Base-by-base conservation (phyloP, 2,113 vertebrate genomes). In the Nansenia antarctica region DNA sequence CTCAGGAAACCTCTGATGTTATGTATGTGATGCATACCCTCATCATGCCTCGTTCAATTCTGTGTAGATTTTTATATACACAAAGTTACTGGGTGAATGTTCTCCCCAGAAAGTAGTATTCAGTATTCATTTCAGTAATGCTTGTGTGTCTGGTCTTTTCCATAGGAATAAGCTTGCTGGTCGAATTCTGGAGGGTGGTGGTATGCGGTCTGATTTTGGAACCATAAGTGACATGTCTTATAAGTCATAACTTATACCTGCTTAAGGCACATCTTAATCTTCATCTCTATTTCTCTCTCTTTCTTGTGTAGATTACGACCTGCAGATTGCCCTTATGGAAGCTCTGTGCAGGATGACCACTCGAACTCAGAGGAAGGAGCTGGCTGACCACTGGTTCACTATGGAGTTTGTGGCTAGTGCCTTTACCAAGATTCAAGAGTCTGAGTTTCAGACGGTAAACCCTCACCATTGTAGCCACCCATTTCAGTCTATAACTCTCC, bases 391-490 rank as follows among this genome's bases (percentile, higher is more conserved):
- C 2, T 98, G 95, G 95, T 99, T 98, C 85, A 84, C 86, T 68
- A 95, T 96, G 94, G 93, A 92, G 27, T 95, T 95, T 80, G 89
- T 96, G 76, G 92, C 93, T 66, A 79, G 8, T 72, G 95, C 95
- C 3, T 98, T 99, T 88, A 90, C 88, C 86, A 88, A 72, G 82
- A 95, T 98, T 81, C 88, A 87, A 74, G 95, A 97, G 73, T 91
- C 87, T 0, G 94, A 96, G 77, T 99, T 99, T 95, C 97, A 99
- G 90, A 98, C 95, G 77, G 98, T 99, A 92, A 93, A 91, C 85
- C 55, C 15, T 29, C 14, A 5, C 55, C 2, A 15, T 31, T 30
- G 30, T 14, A 58, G 15, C 37, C 37, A 15, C 18, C 37, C 14
- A 42, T 42, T 9, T 42, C 5, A 15, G 3, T 42, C 6, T 15